Evolutionary conservation across 2,113 vertebrate species (phyloP), one percentile per base, ranked within the genome.

Genomic region (Silurus meridionalis): DNA sequence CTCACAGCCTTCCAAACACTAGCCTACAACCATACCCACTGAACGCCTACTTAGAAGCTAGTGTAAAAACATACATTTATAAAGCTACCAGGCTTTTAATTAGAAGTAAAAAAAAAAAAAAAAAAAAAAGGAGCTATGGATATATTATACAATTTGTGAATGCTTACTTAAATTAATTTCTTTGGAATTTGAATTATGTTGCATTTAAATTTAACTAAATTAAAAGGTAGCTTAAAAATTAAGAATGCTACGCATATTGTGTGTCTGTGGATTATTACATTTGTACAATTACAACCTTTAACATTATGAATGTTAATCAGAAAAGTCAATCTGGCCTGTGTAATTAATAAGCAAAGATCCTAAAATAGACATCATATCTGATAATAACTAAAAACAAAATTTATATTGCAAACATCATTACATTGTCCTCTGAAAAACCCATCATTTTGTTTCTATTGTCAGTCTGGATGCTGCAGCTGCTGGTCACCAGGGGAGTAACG

Each of bases 401-500:
- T 48, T 85, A 50, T 52, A 14, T 53, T 74, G 79, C 92, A 87
- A 82, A 66, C 58, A 37, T 88, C 3, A 46, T 78, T 50, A 63
- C 55, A 48, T 28, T 72, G 91, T 87, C 92, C 87, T 92, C 46
- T 64, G 57, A 55, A 71, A 37, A 69, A 50, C 58, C n/a, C 37
- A 50, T 64, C 19, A 72, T 88, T 91, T 83, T 92, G 72, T 90
- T 78, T 78, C 57, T 85, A 58, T 93, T 92, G 94, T 85, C 92
- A 95, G 95, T 93, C 94, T 94, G 88, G 95, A 95, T 91, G 94
- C 92, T 50, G 48, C 87, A 74, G 90, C 92, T 6, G 85, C 72
- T 66, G 88, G 90, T 13, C 94, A 94, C 90, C 88, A 91, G 86
- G 13, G 91, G 74, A 71, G 93, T 88, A 93, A 83, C 66, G 84